Evolutionary conservation across 2,797 vertebrate species (phyloP).

Genomic region (Ctenochaetus hawaiiensis): DNA sequence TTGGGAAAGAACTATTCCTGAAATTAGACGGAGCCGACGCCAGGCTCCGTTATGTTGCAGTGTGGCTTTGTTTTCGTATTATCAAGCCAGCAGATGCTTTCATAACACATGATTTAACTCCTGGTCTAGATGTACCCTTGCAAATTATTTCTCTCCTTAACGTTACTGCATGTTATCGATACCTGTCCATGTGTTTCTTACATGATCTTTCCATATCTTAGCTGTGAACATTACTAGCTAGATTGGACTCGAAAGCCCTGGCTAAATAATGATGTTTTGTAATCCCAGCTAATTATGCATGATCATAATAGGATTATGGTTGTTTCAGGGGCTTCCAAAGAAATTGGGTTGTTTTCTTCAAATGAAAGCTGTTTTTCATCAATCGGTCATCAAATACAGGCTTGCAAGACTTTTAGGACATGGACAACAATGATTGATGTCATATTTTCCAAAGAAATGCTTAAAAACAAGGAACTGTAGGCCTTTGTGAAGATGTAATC

Average conservation of each 20-base stretch:
- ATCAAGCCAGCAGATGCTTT: background rate
- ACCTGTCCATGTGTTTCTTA: background rate
- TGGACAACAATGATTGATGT: background rate
- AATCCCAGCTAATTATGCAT: background rate
- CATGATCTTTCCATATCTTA: background rate
- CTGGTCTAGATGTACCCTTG: background rate
- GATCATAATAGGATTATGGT: background rate
- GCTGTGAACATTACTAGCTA: background rate
- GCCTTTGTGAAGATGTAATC: background rate
- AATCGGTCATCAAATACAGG: background rate
- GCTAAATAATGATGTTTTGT: background rate
- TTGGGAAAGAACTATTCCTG: background rate
- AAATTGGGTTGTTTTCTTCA: background rate
- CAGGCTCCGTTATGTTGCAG: constrained; percentile 61
- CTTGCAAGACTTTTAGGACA: background rate
- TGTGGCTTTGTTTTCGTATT: constrained; percentile 36
- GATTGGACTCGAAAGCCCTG: background rate
- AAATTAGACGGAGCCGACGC: constrained; percentile 62
- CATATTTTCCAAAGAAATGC: background rate
- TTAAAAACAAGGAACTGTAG: background rate
- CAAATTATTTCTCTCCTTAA: rapidly evolving
- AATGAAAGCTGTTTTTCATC: background rate
- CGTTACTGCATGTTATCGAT: background rate
- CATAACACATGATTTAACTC: background rate
- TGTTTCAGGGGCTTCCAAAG: no score